Conservation (phyloP, 2,113 vertebrate species). For the Camelus bactrianus region DNA sequence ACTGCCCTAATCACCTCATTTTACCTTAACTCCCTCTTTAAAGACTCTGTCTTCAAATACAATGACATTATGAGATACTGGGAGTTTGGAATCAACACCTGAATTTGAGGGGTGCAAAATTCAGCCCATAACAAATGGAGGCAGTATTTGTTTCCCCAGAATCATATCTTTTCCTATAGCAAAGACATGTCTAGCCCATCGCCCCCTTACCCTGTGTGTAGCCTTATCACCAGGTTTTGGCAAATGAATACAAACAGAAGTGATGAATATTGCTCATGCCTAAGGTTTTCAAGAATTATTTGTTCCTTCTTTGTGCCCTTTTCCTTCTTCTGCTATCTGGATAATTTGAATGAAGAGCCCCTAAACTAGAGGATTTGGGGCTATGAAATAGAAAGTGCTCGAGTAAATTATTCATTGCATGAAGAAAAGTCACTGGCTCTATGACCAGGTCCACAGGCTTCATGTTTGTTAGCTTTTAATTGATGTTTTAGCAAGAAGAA, state of each 20-base stretch:
- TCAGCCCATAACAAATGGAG: neutral
- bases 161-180: neutral
- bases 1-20: neutral
- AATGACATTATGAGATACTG: neutral
- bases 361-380: neutral
- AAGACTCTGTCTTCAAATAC: neutral
- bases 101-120: neutral
- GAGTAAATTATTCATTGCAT: neutral
- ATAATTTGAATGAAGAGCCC: neutral
- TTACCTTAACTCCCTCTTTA: neutral
- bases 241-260: neutral
- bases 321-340: neutral
- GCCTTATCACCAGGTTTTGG: neutral
- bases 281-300: neutral
- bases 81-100: neutral
- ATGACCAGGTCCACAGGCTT: neutral
- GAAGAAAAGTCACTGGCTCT: neutral
- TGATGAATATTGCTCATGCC: neutral
- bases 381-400: neutral
- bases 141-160: neutral
- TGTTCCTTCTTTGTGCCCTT: neutral
- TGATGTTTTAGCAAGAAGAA: neutral
- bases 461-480: neutral
- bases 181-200: neutral
- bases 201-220: accelerated